Conservation (phyloP, 1,140 invertebrate species). For the Rhizoglyphus robini region DNA sequence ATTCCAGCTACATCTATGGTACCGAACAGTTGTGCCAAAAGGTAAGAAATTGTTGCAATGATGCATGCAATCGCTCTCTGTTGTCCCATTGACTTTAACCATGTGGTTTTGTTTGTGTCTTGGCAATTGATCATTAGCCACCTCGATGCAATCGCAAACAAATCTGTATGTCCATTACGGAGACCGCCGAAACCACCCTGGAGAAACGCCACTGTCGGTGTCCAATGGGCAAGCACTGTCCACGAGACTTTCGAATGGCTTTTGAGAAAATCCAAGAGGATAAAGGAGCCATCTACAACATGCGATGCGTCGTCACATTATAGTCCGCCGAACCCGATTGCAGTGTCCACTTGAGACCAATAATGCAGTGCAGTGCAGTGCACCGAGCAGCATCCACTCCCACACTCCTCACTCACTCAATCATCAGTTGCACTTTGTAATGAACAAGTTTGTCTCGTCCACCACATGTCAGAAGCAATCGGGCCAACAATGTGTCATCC, state of each 20-base stretch:
- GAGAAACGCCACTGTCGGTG: slow-evolving; percentile 22
- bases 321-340: not conserved
- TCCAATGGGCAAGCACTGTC: slow-evolving; percentile 23
- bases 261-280: slow-evolving; percentile 11
- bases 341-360: not conserved
- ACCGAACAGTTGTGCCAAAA: slow-evolving; percentile 27
- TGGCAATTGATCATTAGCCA: slow-evolving; percentile 15
- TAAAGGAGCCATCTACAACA: slow-evolving; percentile 19
- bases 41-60: slow-evolving; percentile 25
- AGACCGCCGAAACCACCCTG: slow-evolving; percentile 15
- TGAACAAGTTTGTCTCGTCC: not conserved
- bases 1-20: slow-evolving; percentile 24
- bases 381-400: not conserved
- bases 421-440: not conserved
- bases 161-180: slow-evolving; percentile 22
- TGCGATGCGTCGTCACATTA: slow-evolving; percentile 20
- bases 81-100: not conserved
- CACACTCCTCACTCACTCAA: not conserved
- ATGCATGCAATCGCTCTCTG: not conserved
- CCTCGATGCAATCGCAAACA: slow-evolving; percentile 17
- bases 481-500: too few relatives aligned
- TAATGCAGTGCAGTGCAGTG: too few relatives aligned
- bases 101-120: not conserved
- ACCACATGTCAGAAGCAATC: too few relatives aligned
- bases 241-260: slow-evolving; percentile 22